A percentile compares a stretch with the other conserved stretches of the same genome.
These are phyloP conservation scores for Cranoglanis bouderius DNA, from an alignment of 2,113 vertebrate genomes.

Conservation along the genomic window DNA sequence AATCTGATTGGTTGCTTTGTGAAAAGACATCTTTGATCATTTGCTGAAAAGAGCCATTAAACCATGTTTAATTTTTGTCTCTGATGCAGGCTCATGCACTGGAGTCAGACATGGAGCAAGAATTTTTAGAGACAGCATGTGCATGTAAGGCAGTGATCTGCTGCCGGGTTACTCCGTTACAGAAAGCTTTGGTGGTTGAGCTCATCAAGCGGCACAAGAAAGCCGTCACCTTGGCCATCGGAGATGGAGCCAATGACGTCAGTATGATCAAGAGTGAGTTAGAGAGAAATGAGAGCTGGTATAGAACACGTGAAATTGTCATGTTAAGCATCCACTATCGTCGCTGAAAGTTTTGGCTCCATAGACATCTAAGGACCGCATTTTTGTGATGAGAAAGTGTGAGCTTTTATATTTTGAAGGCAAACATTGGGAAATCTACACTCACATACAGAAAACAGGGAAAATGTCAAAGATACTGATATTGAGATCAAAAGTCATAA, in stretches of 20 bases:
- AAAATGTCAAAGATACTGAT: too few relatives aligned
- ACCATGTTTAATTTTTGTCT: too few relatives aligned
- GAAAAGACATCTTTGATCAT: neutral
- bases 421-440: neutral
- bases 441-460: neutral
- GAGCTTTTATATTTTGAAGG: neutral
- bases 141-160: slow-evolving; percentile 92
- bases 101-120: slow-evolving; percentile 92
- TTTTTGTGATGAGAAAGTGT: neutral
- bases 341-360: neutral
- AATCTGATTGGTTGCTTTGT: neutral
- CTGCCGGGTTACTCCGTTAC: slow-evolving; percentile 91
- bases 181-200: slow-evolving; percentile 95
- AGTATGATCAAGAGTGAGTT: slow-evolving; percentile 97
- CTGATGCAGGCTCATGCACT: slow-evolving; percentile 83
- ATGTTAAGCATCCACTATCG: neutral
- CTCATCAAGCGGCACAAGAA: slow-evolving; percentile 93
- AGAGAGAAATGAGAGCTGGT: neutral
- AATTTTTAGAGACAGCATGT: slow-evolving; percentile 88
- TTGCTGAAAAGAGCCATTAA: neutral
- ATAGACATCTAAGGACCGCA: neutral
- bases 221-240: slow-evolving; percentile 89
- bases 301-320: neutral
- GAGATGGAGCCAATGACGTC: slow-evolving; percentile 91
- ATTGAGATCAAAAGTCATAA: neutral